Conservation (phyloP, 1,140 invertebrate genomes). For the Saccostrea glomerata region DNA sequence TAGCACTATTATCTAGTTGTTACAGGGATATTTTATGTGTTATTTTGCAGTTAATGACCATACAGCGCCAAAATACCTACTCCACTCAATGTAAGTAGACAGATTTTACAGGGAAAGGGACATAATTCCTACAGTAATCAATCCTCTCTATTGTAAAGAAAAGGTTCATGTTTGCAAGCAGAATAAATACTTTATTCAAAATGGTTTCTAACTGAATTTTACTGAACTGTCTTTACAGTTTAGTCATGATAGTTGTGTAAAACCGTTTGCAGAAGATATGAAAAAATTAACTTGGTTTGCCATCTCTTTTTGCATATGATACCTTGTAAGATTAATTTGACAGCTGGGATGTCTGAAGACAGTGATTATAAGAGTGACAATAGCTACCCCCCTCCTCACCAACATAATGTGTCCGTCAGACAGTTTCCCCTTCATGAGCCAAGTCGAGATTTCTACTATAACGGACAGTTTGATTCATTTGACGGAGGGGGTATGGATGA, state of each 20-base stretch:
- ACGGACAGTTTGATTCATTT: conserved; percentile 58
- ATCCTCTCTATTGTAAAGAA: too few species aligned
- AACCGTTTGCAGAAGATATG: too few species aligned
- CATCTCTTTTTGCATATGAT: background rate
- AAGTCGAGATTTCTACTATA: conserved; percentile 64
- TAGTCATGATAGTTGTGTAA: background rate
- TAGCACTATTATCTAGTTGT: too few species aligned
- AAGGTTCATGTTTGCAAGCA: background rate
- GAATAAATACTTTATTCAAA: background rate
- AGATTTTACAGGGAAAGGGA: background rate
- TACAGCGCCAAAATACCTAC: conserved; percentile 71
- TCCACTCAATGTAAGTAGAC: conserved; percentile 76
- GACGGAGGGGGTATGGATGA: conserved; percentile 51
- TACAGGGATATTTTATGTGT: too few species aligned
- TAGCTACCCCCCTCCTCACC: conserved; percentile 91
- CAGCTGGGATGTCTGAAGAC: conserved; percentile 97
- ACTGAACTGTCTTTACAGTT: background rate
- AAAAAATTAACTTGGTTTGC: too few species aligned
- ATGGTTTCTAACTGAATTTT: background rate
- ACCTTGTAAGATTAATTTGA: conserved; percentile 42
- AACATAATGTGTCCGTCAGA: conserved; percentile 78
- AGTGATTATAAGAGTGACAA: conserved; percentile 98
- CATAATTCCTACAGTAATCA: background rate
- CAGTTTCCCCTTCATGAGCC: conserved; percentile 73
- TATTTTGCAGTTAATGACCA: conserved; percentile 72